Conservation (phyloP, 2,113 vertebrate genomes). For the Corvus moneduloides region DNA sequence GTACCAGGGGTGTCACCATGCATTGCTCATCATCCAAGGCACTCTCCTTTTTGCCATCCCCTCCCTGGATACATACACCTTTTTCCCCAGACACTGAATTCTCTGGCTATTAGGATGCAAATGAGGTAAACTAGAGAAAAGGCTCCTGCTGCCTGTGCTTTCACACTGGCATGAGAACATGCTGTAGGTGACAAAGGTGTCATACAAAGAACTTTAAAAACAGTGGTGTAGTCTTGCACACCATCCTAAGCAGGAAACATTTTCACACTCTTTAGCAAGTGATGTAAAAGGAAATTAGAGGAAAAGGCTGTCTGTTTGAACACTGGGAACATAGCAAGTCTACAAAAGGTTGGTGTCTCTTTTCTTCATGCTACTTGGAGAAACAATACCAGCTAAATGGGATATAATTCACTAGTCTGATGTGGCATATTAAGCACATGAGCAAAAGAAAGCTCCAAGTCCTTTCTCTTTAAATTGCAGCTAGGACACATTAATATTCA, state of each 20-base stretch:
- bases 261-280: constrained; percentile 3
- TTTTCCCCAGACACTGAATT: not conserved
- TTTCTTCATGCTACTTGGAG: not conserved
- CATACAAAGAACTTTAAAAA: not conserved
- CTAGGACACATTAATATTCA: not conserved
- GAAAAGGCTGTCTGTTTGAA: not conserved
- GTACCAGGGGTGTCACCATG: not conserved
- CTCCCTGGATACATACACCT: fast-evolving
- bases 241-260: not conserved
- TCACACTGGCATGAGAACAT: not conserved
- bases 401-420: not conserved
- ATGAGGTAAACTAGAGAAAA: not conserved
- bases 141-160: not conserved
- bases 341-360: not conserved
- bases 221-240: not conserved
- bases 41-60: not conserved
- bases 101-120: not conserved
- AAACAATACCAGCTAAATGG: not conserved
- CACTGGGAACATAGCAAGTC: not conserved
- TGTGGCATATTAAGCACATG: not conserved
- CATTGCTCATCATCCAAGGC: not conserved
- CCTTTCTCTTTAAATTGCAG: constrained; percentile 26
- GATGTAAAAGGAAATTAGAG: not conserved
- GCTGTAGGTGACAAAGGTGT: not conserved
- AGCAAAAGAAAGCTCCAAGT: constrained; percentile 17